These are phyloP conservation scores for Pseudorhiza aurosa DNA, from an alignment of 30 jellyfish, hydroid and myxozoan genomes.

Conservation along the genomic window DNA sequence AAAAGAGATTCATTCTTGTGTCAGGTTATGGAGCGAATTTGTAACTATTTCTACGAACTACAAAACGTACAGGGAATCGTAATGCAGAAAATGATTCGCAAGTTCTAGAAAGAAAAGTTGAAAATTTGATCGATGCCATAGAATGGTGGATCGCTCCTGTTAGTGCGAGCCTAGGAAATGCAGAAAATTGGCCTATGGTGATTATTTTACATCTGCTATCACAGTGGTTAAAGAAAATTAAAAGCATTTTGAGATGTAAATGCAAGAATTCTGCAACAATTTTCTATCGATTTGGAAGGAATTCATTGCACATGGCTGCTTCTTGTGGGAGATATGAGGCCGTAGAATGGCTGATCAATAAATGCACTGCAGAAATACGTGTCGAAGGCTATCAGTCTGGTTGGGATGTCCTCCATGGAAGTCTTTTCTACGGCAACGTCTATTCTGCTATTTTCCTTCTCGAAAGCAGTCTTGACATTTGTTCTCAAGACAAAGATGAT, in stretches of 20 bases:
- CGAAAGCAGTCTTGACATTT: slow-evolving; percentile 56
- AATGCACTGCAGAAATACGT: slow-evolving; percentile 32
- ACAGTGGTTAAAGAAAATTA: slow-evolving; percentile 34
- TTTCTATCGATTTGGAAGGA: slow-evolving; percentile 64
- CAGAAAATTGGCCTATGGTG: slow-evolving; percentile 37
- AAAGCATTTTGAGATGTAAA: slow-evolving; percentile 20
- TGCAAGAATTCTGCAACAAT: slow-evolving; percentile 54
- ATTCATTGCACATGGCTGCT: slow-evolving; percentile 75
- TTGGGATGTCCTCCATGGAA: slow-evolving; percentile 82
- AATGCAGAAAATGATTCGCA: no score
- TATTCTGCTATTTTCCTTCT: slow-evolving; percentile 71
- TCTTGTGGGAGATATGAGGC: slow-evolving; percentile 75
- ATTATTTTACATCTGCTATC: slow-evolving; percentile 56
- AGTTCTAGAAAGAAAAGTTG: no score
- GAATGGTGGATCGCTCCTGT: slow-evolving; percentile 43
- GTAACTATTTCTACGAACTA: no score
- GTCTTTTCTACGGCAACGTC: slow-evolving; percentile 80
- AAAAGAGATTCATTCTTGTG: no score
- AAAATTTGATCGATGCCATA: neutral
- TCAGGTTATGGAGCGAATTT: no score
- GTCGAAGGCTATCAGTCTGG: slow-evolving; percentile 77
- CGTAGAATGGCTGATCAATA: slow-evolving; percentile 63
- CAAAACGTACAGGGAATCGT: no score
- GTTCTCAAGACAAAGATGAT: slow-evolving; percentile 60
- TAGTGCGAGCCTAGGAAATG: slow-evolving; percentile 37